Percentiles rank a stretch among this genome's conserved stretches.
These are phyloP conservation scores for Psittacula echo DNA, from an alignment of 2,797 vertebrate genomes.

Conservation along the genomic window DNA sequence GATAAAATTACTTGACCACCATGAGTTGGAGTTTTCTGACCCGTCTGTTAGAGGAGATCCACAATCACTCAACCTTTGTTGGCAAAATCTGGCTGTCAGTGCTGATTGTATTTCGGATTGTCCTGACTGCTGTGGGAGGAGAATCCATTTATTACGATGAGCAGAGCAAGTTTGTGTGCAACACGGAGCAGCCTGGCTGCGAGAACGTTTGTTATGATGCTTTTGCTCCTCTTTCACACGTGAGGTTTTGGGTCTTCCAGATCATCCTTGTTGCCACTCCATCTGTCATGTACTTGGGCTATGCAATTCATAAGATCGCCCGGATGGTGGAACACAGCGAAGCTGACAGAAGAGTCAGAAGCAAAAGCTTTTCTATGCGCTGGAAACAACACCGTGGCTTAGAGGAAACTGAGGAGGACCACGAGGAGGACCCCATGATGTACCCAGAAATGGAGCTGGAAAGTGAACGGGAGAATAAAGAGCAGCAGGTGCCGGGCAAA, in stretches of 20 bases:
- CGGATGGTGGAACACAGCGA: conserved; percentile 83
- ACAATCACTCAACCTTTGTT: conserved; percentile 99
- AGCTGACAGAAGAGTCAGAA: conserved; percentile 53
- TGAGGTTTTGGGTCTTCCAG: conserved; percentile 99
- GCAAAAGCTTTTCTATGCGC: conserved; percentile 76
- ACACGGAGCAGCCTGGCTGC: conserved; percentile 96
- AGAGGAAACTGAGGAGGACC: conserved; percentile 86
- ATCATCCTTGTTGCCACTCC: conserved; percentile 95
- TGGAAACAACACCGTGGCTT: conserved; percentile 85
- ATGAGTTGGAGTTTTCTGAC: conserved; percentile 99
- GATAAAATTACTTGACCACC: conserved; percentile 77
- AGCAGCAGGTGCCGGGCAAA: conserved; percentile 80
- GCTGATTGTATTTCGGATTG: conserved; percentile 96
- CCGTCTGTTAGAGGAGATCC: conserved; percentile 98
- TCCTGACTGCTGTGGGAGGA: conserved; percentile 96
- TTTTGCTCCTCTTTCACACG: conserved; percentile 95
- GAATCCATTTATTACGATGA: conserved; percentile 99
- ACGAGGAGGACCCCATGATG: conserved; percentile 93
- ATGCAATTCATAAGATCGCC: conserved; percentile 94
- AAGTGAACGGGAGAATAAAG: conserved; percentile 83
- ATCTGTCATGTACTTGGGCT: conserved; percentile 95
- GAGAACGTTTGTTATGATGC: conserved; percentile 98
- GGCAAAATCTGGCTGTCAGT: conserved; percentile 99
- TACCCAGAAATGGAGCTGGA: conserved; percentile 84
- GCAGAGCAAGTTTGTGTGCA: conserved; percentile 98